Evolutionary conservation across 1,140 invertebrate species (phyloP).

Genomic region (Venturia canescens): DNA sequence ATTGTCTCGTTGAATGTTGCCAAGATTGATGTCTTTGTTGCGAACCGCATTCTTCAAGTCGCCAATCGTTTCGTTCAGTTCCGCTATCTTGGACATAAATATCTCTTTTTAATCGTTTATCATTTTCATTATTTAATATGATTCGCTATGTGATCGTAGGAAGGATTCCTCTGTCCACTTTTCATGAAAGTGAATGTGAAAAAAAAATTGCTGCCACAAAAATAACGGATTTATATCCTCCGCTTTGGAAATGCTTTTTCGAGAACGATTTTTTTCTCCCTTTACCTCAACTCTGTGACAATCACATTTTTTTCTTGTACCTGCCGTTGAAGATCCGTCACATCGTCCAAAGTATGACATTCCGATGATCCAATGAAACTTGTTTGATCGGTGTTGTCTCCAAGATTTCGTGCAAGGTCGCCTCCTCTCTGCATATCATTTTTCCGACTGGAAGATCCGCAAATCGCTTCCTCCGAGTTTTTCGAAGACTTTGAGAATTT

Average conservation of each 20-base stretch:
- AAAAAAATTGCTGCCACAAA: too few relatives aligned
- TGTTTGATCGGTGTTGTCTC: constrained; percentile 27
- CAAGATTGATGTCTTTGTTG: constrained; percentile 58
- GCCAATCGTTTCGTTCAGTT: constrained; percentile 52
- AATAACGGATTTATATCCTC: too few relatives aligned
- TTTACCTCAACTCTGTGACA: too few relatives aligned
- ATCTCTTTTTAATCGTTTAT: constrained; percentile 22
- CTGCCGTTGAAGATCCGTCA: constrained; percentile 52
- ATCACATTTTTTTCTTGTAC: constrained; percentile 41
- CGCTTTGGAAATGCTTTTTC: too few relatives aligned
- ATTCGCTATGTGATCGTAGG: too few relatives aligned
- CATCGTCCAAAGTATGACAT: constrained; percentile 49
- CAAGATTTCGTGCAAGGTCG: constrained; percentile 42
- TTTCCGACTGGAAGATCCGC: constrained; percentile 40
- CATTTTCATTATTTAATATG: background rate
- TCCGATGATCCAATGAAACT: constrained; percentile 19
- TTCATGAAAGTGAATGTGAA: too few relatives aligned
- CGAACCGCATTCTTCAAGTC: constrained; percentile 54
- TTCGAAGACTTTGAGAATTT: constrained; percentile 47
- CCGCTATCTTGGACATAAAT: constrained; percentile 50
- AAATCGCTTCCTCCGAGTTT: constrained; percentile 29
- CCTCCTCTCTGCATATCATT: constrained; percentile 63
- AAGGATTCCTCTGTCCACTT: background rate
- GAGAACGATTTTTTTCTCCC: too few relatives aligned
- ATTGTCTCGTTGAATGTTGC: constrained; percentile 57